Evolutionary conservation across 2,113 vertebrate genomes (phyloP).

Genomic region (Gyps fulvus): DNA sequence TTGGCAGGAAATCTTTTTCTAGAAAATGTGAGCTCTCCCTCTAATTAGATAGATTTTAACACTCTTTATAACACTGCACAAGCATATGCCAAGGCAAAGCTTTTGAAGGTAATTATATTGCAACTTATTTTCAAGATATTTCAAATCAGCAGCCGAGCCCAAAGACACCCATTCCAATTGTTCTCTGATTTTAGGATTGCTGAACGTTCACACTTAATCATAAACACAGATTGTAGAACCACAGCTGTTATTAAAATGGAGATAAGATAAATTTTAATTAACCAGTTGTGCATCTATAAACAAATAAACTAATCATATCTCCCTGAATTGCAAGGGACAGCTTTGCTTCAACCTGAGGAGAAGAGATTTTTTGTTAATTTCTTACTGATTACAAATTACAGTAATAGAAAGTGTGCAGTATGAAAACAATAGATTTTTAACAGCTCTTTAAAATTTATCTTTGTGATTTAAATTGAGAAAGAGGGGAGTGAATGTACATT

Average conservation of each 20-base stretch:
- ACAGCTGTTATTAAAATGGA: constrained; percentile 43
- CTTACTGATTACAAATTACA: neutral
- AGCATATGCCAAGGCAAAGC: neutral
- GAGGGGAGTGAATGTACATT: neutral
- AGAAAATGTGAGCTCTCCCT: neutral
- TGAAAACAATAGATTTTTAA: neutral
- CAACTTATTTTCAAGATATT: constrained; percentile 20
- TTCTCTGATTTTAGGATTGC: constrained; percentile 27
- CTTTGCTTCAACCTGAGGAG: neutral
- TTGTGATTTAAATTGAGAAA: neutral
- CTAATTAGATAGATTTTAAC: neutral
- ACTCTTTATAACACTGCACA: neutral
- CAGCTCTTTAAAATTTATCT: neutral
- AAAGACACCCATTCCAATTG: neutral
- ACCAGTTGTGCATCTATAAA: constrained; percentile 24
- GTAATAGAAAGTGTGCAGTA: neutral
- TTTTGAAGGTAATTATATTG: constrained; percentile 1
- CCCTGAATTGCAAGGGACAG: neutral
- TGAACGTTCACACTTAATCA: constrained; percentile 31
- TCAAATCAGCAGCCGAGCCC: constrained; percentile 32
- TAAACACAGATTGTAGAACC: constrained; percentile 20
- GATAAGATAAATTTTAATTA: constrained; percentile 65
- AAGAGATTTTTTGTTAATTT: neutral
- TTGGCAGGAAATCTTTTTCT: neutral
- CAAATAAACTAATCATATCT: constrained; percentile 42